phyloP scores from a whole-genome alignment of 2,888 invertebrate species.

The Aphodius granarius region DNA sequence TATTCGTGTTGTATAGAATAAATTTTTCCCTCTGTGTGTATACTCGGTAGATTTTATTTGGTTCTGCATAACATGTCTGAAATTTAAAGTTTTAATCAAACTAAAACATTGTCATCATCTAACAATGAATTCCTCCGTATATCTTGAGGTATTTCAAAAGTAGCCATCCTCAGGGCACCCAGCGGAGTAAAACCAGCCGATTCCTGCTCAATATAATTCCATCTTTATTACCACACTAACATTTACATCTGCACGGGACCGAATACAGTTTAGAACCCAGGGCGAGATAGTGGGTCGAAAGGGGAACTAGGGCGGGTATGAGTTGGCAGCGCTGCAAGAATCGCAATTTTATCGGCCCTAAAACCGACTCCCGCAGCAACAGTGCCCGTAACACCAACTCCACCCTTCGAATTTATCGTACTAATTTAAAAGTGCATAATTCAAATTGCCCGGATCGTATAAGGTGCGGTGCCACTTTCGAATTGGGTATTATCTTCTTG shows the following conservation, averaged over 20 bases:
- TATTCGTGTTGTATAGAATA: too few relatives aligned
- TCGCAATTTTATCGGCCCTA: slow-evolving; percentile 26
- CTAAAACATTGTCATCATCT: background rate
- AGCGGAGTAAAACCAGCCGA: slow-evolving; percentile 29
- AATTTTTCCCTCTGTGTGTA: too few relatives aligned
- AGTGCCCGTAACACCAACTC: background rate
- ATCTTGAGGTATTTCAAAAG: background rate
- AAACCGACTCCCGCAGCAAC: slow-evolving; percentile 18
- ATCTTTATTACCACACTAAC: slow-evolving; percentile 31
- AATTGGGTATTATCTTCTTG: background rate
- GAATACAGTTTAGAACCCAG: background rate
- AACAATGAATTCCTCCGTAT: too few relatives aligned
- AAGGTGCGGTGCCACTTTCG: background rate
- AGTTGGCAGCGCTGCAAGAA: slow-evolving; percentile 16
- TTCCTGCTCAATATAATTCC: slow-evolving; percentile 30
- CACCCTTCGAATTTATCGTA: slow-evolving; percentile 28
- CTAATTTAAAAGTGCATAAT: slow-evolving; percentile 31
- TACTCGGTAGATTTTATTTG: too few relatives aligned
- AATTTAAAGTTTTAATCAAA: background rate
- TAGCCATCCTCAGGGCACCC: background rate
- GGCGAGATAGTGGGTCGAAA: slow-evolving; percentile 12
- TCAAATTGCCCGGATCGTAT: slow-evolving; percentile 20
- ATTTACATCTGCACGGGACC: slow-evolving; percentile 25
- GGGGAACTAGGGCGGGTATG: slow-evolving; percentile 12
- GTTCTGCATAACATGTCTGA: too few relatives aligned